Base-by-base conservation (phyloP, 2,797 vertebrate species). In the Notolepis coatsorum region DNA sequence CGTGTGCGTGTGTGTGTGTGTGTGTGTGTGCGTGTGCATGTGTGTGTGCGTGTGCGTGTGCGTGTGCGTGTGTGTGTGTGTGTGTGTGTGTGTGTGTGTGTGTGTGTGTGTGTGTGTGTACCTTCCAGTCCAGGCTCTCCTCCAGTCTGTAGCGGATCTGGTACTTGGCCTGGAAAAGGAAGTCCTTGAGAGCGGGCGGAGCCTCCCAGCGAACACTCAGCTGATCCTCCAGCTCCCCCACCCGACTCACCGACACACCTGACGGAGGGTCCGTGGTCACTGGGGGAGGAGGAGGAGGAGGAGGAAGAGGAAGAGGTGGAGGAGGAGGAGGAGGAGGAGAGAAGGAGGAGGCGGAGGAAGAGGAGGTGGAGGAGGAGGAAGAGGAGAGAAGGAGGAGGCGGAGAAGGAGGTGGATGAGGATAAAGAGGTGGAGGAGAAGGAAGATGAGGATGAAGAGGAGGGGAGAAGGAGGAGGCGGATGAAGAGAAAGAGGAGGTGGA, bases 151-250 rank as follows among this genome's bases (percentile, higher is more conserved):
- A 95, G 64, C 95, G 93, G 77, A 96, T 95, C 91, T 96, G 95
- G 73, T 96, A 96, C 77, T 95, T 95, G 83, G 94, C 94, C 87
- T 94, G 94, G 82, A 96, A 96, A 21, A 96, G 92, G 80, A 95
- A 96, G 69, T 96, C 95, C 73, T 94, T 96, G 54, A 95, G 91
- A 1, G 94, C 94, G 0, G 93, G 94, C 0, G 94, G 95, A 0
- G 93, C 94, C 47, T 91, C 93, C 95, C 94, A 95, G 65, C 93
- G 93, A 2, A 95, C 94, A 1, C 91, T 95, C 68, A 96, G 88
- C 85, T 95, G 94, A 79, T 96, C 95, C 73, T 96, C 94, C 67
- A 96, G 88, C 74, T 94, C 94, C 0, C 95, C 94, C 1, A 95
- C 94, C 0, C 94, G 88, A 84, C 91, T 95, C 77, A 96, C 94